Evolutionary conservation across 2,113 vertebrate genomes (phyloP), one percentile per base, ranked within the genome.

Genomic region (Paradoxurus hermaphroditus): DNA sequence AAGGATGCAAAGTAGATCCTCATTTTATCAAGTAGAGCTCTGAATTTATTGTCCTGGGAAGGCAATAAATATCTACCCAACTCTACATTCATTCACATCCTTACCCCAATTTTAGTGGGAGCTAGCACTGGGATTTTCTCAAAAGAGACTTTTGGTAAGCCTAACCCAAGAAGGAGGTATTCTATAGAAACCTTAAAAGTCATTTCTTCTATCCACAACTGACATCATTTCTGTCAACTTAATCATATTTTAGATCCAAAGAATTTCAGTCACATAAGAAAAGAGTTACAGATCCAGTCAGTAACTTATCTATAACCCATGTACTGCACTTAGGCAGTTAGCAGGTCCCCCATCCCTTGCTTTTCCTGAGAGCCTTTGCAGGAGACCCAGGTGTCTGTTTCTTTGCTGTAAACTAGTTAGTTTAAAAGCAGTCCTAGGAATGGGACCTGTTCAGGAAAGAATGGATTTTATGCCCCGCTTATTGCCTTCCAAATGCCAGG

Each of bases 401-500:
- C 96, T 97, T 85, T 96, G 95, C 86, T 96, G 90, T 97, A 97
- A 97, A 96, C 93, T 88, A 97, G 79, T 97, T 96, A 94, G 90
- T 94, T 98, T 98, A 98, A 98, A 98, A 98, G 97, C 92, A 97
- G 94, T 96, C 97, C 72, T 96, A 97, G 90, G 95, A 98, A 97
- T 94, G 90, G 70, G 90, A 97, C 70, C 62, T 97, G 96, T 98
- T 98, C 92, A 98, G 56, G 67, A 97, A 98, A 82, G 81, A 98
- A 98, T 36, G 41, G 91, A 91, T 98, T 98, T 98, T 98, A 98
- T 98, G 93, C 97, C 96, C 97, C 96, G 92, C 97, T 98, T 98
- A 98, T 97, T 98, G 97, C 98, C 96, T 98, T 95, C 84, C 98
- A 98, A 98, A 98, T 98, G 97, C 94, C 97, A 98, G 97, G 97